A percentile compares a stretch with the other conserved stretches of the same genome.
These are phyloP conservation scores for Triplophysa bombifrons DNA, from an alignment of 2,797 vertebrate species.

Conservation along the genomic window DNA sequence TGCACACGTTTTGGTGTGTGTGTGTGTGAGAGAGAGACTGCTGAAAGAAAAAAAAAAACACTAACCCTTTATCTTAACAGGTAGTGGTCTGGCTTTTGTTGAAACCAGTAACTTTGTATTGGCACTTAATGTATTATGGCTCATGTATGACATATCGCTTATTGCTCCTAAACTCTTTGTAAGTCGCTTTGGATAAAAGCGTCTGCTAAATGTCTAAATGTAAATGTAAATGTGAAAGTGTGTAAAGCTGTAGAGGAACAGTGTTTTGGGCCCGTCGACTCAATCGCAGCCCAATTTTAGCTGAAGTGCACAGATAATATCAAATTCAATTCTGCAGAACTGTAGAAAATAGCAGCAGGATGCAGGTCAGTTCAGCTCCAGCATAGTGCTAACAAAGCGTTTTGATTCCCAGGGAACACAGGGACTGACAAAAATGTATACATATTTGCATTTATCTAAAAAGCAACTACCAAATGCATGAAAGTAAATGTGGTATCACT, in stretches of 20 bases:
- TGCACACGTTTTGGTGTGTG: neutral
- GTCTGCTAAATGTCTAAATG: no score
- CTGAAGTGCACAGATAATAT: conserved; percentile 1
- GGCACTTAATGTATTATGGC: no score
- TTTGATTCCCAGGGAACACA: neutral
- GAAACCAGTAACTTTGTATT: no score
- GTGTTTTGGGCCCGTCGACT: neutral
- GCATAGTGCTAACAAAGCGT: neutral
- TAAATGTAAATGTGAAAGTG: neutral
- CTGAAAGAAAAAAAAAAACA: neutral
- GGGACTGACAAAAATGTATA: neutral
- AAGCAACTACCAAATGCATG: neutral
- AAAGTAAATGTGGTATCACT: no score
- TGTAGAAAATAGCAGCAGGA: neutral
- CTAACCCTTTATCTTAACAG: no score
- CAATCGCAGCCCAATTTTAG: neutral
- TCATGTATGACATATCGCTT: no score
- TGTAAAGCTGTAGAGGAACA: conserved; percentile 1
- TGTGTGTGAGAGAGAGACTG: neutral
- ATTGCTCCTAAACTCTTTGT: no score
- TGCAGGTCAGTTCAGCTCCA: neutral
- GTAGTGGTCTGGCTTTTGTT: no score
- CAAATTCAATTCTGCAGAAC: conserved; percentile 8
- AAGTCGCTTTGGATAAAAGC: no score
- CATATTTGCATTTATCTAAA: neutral